phyloP scores from a whole-genome alignment of 2,113 vertebrate species.

The Hippotragus niger region DNA sequence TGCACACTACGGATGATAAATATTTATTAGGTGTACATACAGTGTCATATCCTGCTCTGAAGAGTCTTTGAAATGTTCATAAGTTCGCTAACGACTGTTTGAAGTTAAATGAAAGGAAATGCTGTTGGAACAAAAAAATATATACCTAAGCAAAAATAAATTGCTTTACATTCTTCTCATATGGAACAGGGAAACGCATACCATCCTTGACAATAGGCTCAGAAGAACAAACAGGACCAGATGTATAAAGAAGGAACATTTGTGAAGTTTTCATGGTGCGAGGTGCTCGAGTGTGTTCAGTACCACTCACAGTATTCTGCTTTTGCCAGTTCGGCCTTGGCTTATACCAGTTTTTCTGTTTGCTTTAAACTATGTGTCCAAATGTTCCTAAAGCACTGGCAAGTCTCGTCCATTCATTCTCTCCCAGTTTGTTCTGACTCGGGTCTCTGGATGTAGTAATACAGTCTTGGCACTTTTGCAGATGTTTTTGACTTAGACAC shows the following conservation, averaged over 20 bases:
- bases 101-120: slow-evolving; percentile 60
- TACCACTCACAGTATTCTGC: background rate
- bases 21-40: slow-evolving; percentile 9
- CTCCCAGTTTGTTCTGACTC: background rate
- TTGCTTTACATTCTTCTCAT: slow-evolving; percentile 38
- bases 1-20: slow-evolving; percentile 25
- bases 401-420: background rate
- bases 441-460: background rate
- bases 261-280: slow-evolving; percentile 11
- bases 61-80: slow-evolving; percentile 53
- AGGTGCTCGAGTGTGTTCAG: background rate
- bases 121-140: slow-evolving; percentile 7
- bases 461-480: background rate
- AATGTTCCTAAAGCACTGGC: background rate
- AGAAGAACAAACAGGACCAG: slow-evolving; percentile 29
- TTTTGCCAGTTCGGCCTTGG: background rate
- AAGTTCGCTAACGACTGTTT: slow-evolving; percentile 32
- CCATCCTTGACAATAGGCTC: slow-evolving; percentile 34
- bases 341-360: background rate
- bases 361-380: background rate
- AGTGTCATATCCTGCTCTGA: slow-evolving; percentile 46
- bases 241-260: background rate
- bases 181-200: slow-evolving; percentile 3
- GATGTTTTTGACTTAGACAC: background rate
- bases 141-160: slow-evolving; percentile 27